phyloP scores from a whole-genome alignment of 2,888 invertebrate species.

The Dynastes tityus region DNA sequence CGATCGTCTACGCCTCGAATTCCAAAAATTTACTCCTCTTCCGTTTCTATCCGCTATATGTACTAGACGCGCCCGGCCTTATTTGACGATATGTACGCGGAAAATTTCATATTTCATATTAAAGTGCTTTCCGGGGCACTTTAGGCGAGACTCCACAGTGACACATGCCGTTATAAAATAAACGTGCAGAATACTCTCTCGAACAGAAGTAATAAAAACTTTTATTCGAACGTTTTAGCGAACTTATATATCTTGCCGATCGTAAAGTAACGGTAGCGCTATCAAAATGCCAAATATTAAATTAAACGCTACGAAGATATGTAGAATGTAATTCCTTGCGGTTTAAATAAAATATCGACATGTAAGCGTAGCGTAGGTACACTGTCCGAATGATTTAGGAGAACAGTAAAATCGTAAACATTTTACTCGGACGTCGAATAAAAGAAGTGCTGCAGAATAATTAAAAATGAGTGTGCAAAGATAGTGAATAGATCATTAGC shows the following conservation, averaged over 20 bases:
- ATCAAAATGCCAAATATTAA: constrained; percentile 18
- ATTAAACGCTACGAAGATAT: constrained; percentile 27
- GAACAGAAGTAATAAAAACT: constrained; percentile 33
- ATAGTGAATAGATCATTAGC: no score
- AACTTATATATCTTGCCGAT: constrained; percentile 14
- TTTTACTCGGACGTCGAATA: no score
- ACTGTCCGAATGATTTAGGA: not conserved
- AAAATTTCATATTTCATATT: constrained; percentile 41
- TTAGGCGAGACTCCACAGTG: constrained; percentile 24
- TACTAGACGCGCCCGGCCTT: not conserved
- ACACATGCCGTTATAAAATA: constrained; percentile 39
- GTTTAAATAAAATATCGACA: constrained; percentile 13
- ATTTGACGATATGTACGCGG: constrained; percentile 20
- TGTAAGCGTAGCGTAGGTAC: not conserved
- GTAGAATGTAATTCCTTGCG: constrained; percentile 12
- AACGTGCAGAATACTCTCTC: constrained; percentile 30
- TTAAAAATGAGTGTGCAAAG: no score
- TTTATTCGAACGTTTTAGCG: constrained; percentile 34
- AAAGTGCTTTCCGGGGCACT: constrained; percentile 38
- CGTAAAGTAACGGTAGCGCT: not conserved
- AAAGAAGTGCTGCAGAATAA: no score
- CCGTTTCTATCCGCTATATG: not conserved
- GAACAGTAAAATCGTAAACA: not conserved
- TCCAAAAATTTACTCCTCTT: not conserved
- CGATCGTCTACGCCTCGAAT: not conserved